Conservation (phyloP, 2,113 vertebrate genomes). For the Gambusia holbrooki region DNA sequence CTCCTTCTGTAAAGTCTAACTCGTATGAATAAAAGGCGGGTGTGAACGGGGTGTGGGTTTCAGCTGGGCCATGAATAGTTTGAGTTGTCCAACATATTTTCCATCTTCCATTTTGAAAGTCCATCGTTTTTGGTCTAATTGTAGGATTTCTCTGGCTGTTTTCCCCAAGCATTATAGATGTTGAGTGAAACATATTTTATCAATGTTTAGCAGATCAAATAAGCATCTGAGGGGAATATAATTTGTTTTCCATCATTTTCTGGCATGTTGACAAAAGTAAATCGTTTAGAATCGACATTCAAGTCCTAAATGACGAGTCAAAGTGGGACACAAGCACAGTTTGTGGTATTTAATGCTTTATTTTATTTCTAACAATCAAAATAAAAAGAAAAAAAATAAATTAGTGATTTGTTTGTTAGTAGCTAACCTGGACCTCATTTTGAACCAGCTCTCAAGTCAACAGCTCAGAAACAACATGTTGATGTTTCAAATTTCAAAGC, state of each 20-base stretch:
- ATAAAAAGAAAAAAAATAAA: neutral
- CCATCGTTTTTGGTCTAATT: too few species aligned
- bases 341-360: too few species aligned
- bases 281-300: neutral
- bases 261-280: neutral
- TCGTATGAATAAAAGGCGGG: neutral
- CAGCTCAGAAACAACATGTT: neutral
- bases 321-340: too few species aligned
- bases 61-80: neutral
- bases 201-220: too few species aligned
- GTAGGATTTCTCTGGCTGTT: too few species aligned
- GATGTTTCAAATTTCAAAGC: neutral
- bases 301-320: neutral
- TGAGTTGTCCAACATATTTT: too few species aligned
- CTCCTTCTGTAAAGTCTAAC: neutral
- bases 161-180: too few species aligned
- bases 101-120: too few species aligned
- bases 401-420: too few species aligned
- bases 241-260: too few species aligned
- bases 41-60: neutral
- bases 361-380: neutral
- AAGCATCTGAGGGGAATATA: too few species aligned
- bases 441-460: neutral
- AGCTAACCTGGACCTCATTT: neutral
- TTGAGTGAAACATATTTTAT: too few species aligned